These are phyloP conservation scores for Vanacampus margaritifer DNA, from an alignment of 2,113 vertebrate species.

Conservation along the genomic window DNA sequence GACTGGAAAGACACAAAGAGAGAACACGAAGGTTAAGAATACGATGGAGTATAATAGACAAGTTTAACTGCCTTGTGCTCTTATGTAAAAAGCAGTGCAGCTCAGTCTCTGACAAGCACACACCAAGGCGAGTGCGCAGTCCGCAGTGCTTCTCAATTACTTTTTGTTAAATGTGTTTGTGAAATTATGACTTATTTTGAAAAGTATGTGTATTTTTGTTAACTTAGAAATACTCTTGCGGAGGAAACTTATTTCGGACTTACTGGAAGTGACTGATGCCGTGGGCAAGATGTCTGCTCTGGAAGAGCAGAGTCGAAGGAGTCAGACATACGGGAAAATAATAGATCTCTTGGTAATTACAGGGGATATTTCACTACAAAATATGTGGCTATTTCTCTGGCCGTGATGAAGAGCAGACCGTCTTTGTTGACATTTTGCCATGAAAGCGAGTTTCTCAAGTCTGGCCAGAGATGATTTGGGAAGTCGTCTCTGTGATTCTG, in stretches of 20 bases:
- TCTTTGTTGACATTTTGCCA: constrained; percentile 61
- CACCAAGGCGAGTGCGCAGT: too few relatives aligned
- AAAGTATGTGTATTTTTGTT: too few relatives aligned
- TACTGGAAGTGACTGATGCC: constrained; percentile 12
- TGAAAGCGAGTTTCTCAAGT: constrained; percentile 42
- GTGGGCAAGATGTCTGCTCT: constrained; percentile 40
- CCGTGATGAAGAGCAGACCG: constrained; percentile 61
- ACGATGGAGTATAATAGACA: background rate
- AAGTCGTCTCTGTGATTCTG: constrained; percentile 38
- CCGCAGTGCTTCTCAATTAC: too few relatives aligned
- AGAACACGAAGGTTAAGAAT: background rate
- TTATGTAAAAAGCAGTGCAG: too few relatives aligned
- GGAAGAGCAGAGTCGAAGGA: constrained; percentile 40
- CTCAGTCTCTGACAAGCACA: too few relatives aligned
- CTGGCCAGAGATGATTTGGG: constrained; percentile 39
- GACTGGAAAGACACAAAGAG: constrained; percentile 66
- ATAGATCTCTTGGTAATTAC: constrained; percentile 52
- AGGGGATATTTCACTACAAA: constrained; percentile 45
- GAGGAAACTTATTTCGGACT: too few relatives aligned
- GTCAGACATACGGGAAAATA: constrained; percentile 26
- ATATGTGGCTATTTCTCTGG: constrained; percentile 38
- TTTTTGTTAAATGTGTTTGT: too few relatives aligned
- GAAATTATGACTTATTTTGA: too few relatives aligned
- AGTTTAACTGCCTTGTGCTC: too few relatives aligned
- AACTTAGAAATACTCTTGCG: too few relatives aligned